A percentile compares a stretch with the other conserved stretches of the same genome.
phyloP scores from a whole-genome alignment of 2,113 vertebrate species.

The Eonycteris spelaea region DNA sequence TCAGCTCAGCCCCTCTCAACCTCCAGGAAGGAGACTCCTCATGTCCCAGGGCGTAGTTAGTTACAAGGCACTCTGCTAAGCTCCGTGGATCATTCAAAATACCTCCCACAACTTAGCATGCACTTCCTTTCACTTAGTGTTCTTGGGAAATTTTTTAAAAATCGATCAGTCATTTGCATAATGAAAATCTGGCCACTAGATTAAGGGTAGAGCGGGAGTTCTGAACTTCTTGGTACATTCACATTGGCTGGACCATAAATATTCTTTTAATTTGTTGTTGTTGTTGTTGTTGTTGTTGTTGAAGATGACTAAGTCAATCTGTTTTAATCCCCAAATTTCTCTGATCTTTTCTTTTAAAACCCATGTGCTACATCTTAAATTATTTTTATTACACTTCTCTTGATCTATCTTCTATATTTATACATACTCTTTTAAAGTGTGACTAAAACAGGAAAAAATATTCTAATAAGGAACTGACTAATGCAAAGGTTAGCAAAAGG shows the following conservation, averaged over 20 bases:
- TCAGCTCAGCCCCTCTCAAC: background rate
- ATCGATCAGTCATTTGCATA: background rate
- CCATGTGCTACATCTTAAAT: conserved; percentile 19
- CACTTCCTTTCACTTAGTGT: background rate
- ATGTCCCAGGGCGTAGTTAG: background rate
- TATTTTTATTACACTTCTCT: conserved; percentile 48
- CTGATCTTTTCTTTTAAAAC: conserved; percentile 36
- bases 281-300: background rate
- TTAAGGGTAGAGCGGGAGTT: background rate
- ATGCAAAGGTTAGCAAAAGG: conserved; percentile 42
- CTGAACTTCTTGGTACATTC: background rate
- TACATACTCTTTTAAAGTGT: background rate
- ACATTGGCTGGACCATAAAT: background rate
- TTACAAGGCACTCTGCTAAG: background rate
- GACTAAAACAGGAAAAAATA: conserved; percentile 30
- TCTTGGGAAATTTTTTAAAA: background rate
- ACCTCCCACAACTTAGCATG: background rate
- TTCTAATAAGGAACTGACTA: conserved; percentile 31
- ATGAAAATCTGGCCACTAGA: background rate
- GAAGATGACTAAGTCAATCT: background rate
- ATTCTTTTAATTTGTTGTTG: background rate
- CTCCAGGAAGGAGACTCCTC: background rate
- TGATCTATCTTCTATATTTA: conserved; percentile 34
- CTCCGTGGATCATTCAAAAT: background rate
- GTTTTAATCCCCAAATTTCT: conserved; percentile 9